Evolutionary conservation across 1,140 invertebrate genomes (phyloP), one percentile per base, ranked within the genome.

Genomic region (Drosophila erecta): DNA sequence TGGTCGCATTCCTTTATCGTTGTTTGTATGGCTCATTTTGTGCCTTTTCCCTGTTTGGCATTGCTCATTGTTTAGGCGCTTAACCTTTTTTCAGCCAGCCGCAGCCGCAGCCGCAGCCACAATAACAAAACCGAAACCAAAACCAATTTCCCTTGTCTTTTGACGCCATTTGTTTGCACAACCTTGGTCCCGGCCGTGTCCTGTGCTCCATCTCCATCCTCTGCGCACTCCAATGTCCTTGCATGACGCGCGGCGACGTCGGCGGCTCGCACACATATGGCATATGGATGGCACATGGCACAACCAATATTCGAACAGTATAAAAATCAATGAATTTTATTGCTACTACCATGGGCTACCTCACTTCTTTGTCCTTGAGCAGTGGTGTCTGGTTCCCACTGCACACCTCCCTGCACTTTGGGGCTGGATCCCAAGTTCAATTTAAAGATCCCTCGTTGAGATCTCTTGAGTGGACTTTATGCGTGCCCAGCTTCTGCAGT

Each of bases 321-420:
- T 66, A 50, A 73, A 89, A 87, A 89, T 87, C 83, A 87, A 87
- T 87, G 84, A 70, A 83, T 87, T 83, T 83, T 76, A 83, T 86
- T 76, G 83, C 64, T 44, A 74, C 79, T 66, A 77, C 49, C 76
- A 67, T 58, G 53, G 55, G 61, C 41, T 35, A n/a, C n/a, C 17
- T 10, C 30, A 43, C 51, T 33, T 43, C 35, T 10, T 20, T 53
- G 54, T 41, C 37, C 33, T 72, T 51, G 50, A 40, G 60, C 67
- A 51, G 27, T 38, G 40, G 55, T 53, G 41, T 56, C 35, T 56
- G 17, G 38, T 53, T 79, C 74, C 47, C 47, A 79, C 38, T 58
- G 56, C 54, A 62, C 35, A 59, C 38, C 46, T 37, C 15, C 61
- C 61, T 81, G 79, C 79, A 81, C 58, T 81, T 54, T 44, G 30